phyloP scores from a whole-genome alignment of 2,888 invertebrate genomes.

The Synergus laeviventris region DNA sequence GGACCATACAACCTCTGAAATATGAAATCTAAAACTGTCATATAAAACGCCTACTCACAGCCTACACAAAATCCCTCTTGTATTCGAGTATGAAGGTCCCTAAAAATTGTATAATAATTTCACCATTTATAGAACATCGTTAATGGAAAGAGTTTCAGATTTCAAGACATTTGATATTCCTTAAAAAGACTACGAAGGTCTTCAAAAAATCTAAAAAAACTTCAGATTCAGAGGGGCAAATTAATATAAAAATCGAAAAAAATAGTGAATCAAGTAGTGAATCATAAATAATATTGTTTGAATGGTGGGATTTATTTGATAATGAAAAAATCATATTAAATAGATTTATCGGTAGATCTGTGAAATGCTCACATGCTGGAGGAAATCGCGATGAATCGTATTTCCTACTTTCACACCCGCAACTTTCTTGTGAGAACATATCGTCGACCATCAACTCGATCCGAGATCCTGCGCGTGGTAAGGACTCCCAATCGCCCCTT shows the following conservation, averaged over 20 bases:
- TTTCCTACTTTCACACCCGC: conserved; percentile 31
- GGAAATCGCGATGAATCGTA: conserved; percentile 4
- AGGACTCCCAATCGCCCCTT: conserved; percentile 7
- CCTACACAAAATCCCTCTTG: neutral
- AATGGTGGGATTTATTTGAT: neutral
- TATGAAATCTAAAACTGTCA: too few species aligned
- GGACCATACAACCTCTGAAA: too few species aligned
- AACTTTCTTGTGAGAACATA: conserved; percentile 21
- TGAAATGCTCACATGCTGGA: conserved; percentile 10
- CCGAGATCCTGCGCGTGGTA: conserved; percentile 13
- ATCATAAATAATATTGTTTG: neutral
- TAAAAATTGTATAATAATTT: too few species aligned
- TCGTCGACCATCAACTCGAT: conserved; percentile 28
- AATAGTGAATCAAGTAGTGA: neutral
- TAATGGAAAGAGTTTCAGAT: too few species aligned
- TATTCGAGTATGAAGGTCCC: too few species aligned
- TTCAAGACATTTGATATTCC: too few species aligned
- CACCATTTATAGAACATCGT: too few species aligned
- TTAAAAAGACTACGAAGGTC: too few species aligned
- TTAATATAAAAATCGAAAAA: too few species aligned
- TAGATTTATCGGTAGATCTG: neutral
- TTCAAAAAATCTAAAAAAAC: too few species aligned
- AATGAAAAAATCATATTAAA: neutral
- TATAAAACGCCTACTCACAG: neutral
- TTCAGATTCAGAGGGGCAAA: too few species aligned